A percentile compares a stretch with the other conserved stretches of the same genome.
These are phyloP conservation scores for Bombus consobrinus DNA, from an alignment of 1,140 invertebrate species.

Conservation along the genomic window DNA sequence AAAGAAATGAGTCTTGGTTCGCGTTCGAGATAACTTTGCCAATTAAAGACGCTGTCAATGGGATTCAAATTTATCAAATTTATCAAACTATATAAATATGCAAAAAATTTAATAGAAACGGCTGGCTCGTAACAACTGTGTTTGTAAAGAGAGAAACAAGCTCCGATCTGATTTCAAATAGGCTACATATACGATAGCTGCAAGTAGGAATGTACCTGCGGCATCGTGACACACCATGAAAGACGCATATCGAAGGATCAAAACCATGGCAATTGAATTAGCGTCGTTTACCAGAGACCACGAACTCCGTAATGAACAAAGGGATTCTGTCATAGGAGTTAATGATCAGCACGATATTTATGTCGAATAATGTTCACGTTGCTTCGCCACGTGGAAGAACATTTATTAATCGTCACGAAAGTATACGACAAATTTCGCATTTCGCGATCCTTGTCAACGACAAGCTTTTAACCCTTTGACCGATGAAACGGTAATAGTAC, in stretches of 20 bases:
- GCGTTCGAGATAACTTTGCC: too few species aligned
- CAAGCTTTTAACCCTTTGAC: not conserved
- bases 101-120: too few species aligned
- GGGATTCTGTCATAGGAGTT: slow-evolving; percentile 1
- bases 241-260: not conserved
- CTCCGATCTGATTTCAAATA: too few species aligned
- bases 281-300: not conserved
- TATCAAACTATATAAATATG: too few species aligned
- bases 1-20: too few species aligned
- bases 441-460: not conserved
- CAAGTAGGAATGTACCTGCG: not conserved
- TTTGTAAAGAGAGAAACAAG: too few species aligned
- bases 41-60: too few species aligned
- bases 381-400: not conserved
- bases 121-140: too few species aligned
- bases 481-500: not conserved
- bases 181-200: not conserved
- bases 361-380: not conserved
- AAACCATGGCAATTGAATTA: slow-evolving; percentile 20
- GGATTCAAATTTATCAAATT: too few species aligned
- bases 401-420: not conserved
- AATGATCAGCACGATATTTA: not conserved
- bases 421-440: not conserved
- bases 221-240: not conserved
- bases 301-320: slow-evolving; percentile 26